These are phyloP conservation scores for Fistularia commersonii DNA, from an alignment of 2,797 vertebrate genomes.

Conservation along the genomic window DNA sequence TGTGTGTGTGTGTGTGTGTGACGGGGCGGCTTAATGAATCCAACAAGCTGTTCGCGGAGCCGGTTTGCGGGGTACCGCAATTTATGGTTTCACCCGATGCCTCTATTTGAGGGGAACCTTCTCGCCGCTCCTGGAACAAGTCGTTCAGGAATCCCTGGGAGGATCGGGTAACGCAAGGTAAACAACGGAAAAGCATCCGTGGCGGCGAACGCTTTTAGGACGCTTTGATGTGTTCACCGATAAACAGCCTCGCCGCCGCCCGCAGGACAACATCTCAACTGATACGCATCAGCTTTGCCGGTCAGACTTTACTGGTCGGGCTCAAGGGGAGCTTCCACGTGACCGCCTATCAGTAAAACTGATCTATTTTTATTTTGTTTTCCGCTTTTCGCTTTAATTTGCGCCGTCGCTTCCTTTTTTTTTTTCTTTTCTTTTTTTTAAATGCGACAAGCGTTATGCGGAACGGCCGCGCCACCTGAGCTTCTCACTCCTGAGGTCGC, in stretches of 20 bases:
- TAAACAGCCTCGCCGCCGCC: slow-evolving; percentile 62
- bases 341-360: slow-evolving; percentile 74
- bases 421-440: slow-evolving; percentile 66
- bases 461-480: slow-evolving; percentile 69
- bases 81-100: slow-evolving; percentile 59
- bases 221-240: slow-evolving; percentile 64
- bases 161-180: slow-evolving; percentile 54
- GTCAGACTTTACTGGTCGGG: slow-evolving; percentile 73
- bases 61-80: slow-evolving; percentile 69
- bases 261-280: slow-evolving; percentile 62
- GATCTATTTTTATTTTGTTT: slow-evolving; percentile 67
- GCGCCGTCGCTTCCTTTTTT: slow-evolving; percentile 69
- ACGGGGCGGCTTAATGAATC: slow-evolving; percentile 71
- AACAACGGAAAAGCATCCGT: slow-evolving; percentile 56
- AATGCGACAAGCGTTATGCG: slow-evolving; percentile 70
- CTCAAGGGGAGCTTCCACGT: slow-evolving; percentile 71
- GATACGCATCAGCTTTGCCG: slow-evolving; percentile 73
- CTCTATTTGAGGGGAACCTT: slow-evolving; percentile 9
- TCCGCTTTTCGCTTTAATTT: slow-evolving; percentile 64
- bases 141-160: slow-evolving; percentile 40
- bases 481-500: slow-evolving; percentile 62
- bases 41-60: slow-evolving; percentile 73
- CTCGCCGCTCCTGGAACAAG: slow-evolving; percentile 19
- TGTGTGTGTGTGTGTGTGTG: slow-evolving; percentile 59
- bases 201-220: slow-evolving; percentile 49